Evolutionary conservation across 1,140 invertebrate species (phyloP).

Genomic region (Macrocentrus cingulum): DNA sequence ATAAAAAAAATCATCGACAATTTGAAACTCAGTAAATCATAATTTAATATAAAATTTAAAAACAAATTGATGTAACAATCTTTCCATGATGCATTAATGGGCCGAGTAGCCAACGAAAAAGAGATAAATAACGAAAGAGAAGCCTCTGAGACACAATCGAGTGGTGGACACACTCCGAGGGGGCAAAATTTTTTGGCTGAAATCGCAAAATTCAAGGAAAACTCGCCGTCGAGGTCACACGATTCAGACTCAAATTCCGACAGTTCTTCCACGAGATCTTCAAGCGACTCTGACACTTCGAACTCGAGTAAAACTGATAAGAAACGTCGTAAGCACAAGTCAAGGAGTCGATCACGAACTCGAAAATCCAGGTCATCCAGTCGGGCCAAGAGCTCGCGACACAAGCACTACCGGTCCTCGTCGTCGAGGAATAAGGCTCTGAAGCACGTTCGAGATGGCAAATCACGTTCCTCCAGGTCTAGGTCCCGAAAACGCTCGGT

Average conservation of each 20-base stretch:
- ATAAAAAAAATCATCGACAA: slow-evolving; percentile 26
- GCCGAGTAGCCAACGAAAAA: slow-evolving; percentile 53
- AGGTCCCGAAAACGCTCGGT: slow-evolving; percentile 37
- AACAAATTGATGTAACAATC: slow-evolving; percentile 7
- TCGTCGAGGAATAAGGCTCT: slow-evolving; percentile 16
- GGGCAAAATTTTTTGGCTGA: slow-evolving; percentile 28
- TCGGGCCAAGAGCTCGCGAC: slow-evolving; percentile 10
- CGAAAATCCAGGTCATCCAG: slow-evolving; percentile 41
- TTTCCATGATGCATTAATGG: slow-evolving; percentile 11
- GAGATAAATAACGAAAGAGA: slow-evolving; percentile 57
- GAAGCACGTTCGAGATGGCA: not conserved
- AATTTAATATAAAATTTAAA: slow-evolving; percentile 3
- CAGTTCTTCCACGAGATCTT: slow-evolving; percentile 5
- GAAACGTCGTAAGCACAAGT: slow-evolving; percentile 39
- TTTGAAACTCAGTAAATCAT: not conserved
- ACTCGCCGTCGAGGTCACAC: slow-evolving; percentile 40
- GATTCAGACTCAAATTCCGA: slow-evolving; percentile 39
- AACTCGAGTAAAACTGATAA: slow-evolving; percentile 37
- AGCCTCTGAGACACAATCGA: slow-evolving; percentile 51
- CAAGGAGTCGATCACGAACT: slow-evolving; percentile 29
- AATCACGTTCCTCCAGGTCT: not conserved
- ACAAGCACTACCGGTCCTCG: slow-evolving; percentile 9
- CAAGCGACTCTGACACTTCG: not conserved
- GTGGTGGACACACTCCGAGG: slow-evolving; percentile 45
- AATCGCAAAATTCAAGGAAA: slow-evolving; percentile 14